A percentile compares a stretch with the other conserved stretches of the same genome.
These are phyloP conservation scores for Anguilla obscura DNA, from an alignment of 2,797 vertebrate genomes.

Conservation along the genomic window DNA sequence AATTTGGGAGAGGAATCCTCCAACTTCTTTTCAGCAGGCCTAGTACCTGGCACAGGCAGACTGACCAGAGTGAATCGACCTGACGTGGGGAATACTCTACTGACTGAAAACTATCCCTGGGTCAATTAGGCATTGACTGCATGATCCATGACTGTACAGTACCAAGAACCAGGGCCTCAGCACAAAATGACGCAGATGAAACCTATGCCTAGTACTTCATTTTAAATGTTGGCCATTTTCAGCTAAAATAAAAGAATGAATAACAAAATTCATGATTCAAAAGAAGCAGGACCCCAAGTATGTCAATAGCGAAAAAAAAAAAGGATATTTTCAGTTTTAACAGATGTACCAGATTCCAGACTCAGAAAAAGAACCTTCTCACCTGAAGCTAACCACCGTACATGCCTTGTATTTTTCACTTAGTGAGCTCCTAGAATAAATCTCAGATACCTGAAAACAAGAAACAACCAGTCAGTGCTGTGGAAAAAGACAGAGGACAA, in stretches of 20 bases:
- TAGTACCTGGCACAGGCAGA: too few species aligned
- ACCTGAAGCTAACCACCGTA: conserved; percentile 67
- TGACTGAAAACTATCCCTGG: neutral
- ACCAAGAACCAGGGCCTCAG: neutral
- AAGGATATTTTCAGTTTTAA: neutral
- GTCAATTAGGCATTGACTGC: neutral
- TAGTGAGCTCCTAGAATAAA: conserved; percentile 49
- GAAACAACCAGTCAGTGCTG: neutral
- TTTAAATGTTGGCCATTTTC: neutral
- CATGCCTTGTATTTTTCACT: conserved; percentile 51
- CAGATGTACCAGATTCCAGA: neutral
- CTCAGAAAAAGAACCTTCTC: conserved; percentile 29
- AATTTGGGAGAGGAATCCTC: too few species aligned
- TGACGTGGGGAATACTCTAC: neutral
- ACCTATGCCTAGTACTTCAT: neutral
- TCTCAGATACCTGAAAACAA: conserved; percentile 61
- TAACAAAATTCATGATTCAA: neutral
- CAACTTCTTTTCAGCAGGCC: too few species aligned
- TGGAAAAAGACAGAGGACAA: neutral
- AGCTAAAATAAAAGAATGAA: neutral
- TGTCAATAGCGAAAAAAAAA: neutral
- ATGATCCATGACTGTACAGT: neutral
- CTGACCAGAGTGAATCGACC: too few species aligned
- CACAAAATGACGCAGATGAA: neutral
- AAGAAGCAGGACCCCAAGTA: neutral